phyloP scores from a whole-genome alignment of 2,113 vertebrate genomes.

The Pogonocichla stellata region DNA sequence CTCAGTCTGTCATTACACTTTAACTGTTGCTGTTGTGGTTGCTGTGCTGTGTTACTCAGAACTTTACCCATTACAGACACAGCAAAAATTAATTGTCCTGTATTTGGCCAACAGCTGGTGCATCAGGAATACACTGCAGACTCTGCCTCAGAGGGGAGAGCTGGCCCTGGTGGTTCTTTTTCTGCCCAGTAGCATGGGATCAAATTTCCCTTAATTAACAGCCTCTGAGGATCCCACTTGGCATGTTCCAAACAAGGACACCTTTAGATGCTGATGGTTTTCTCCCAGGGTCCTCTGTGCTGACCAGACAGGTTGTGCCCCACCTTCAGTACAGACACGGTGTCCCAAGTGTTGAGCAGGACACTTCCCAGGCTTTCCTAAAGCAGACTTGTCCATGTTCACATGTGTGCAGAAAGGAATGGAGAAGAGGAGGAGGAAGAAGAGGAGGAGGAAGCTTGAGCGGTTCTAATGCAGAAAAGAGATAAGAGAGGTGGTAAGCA shows the following conservation, averaged over 20 bases:
- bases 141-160: neutral
- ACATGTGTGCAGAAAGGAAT: neutral
- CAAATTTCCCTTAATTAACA: neutral
- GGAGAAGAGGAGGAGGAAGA: neutral
- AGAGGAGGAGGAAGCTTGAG: neutral
- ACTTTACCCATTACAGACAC: neutral
- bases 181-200: neutral
- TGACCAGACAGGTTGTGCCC: neutral
- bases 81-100: neutral
- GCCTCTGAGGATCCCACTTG: neutral
- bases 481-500: neutral
- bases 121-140: neutral
- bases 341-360: neutral
- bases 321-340: neutral
- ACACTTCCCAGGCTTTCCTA: neutral
- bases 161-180: neutral
- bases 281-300: neutral
- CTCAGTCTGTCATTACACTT: slow-evolving; percentile 13
- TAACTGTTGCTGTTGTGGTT: neutral
- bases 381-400: neutral
- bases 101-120: neutral
- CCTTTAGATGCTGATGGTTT: neutral
- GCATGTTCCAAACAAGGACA: neutral
- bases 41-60: neutral
- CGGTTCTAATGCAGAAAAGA: neutral